Evolutionary conservation across 2,888 invertebrate genomes (phyloP).

Genomic region (Acrocyrtus sp.): DNA sequence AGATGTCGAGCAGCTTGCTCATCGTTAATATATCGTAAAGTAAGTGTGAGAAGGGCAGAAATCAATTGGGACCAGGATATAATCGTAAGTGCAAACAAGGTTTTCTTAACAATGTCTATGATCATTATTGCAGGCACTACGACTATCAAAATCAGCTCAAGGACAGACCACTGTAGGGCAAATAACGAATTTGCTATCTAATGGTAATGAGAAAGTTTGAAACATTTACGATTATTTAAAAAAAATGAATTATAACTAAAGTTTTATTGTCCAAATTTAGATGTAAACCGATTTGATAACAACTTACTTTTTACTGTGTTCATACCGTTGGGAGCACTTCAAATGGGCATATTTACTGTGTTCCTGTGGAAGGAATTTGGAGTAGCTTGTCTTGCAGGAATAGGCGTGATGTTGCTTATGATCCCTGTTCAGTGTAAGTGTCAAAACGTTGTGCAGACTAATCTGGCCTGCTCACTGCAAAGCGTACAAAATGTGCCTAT

Average conservation of each 20-base stretch:
- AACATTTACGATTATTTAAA: too few species aligned
- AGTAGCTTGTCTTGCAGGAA: slow-evolving; percentile 78
- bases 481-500: neutral
- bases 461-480: too few species aligned
- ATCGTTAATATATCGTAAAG: slow-evolving; percentile 87
- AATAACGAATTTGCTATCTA: slow-evolving; percentile 92
- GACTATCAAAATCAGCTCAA: slow-evolving; percentile 74
- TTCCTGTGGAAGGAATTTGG: slow-evolving; percentile 83
- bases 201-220: too few species aligned
- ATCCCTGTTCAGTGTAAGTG: slow-evolving; percentile 86
- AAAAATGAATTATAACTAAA: slow-evolving; percentile 1
- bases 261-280: neutral
- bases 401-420: slow-evolving; percentile 79
- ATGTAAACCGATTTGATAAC: slow-evolving; percentile 42
- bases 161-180: slow-evolving; percentile 91
- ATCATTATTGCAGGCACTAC: slow-evolving; percentile 21
- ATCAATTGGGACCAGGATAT: too few species aligned
- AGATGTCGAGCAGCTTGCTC: slow-evolving; percentile 85
- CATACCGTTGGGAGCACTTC: slow-evolving; percentile 88
- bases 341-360: slow-evolving; percentile 81
- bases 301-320: slow-evolving; percentile 74
- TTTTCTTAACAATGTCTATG: too few species aligned
- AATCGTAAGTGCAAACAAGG: too few species aligned
- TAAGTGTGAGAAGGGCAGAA: too few species aligned
- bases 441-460: too few species aligned